Evolutionary conservation across 2,888 invertebrate species (phyloP), one percentile per base, ranked within the genome.

Genomic region (Prenolepis imparis): DNA sequence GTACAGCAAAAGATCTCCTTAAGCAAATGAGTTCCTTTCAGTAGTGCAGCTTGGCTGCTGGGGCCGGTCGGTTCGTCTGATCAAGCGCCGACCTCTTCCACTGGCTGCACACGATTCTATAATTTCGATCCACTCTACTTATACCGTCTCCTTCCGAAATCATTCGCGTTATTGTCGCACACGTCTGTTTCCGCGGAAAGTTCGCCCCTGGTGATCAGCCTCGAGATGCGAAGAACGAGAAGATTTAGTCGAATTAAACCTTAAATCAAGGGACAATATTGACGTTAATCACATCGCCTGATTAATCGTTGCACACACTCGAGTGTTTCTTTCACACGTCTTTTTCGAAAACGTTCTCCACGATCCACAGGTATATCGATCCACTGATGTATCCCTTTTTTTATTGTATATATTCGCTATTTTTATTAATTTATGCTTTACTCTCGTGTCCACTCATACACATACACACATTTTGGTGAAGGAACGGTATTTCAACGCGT

Each of bases 121-220:
- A 80, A 80, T 80, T 80, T 80, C 78, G 78, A 80, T 80, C 59
- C 72, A 72, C 73, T 80, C 78, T 80, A 80, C 72, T 80, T 80
- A 78, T 70, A 21, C 59, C 72, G 57, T 80, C 78, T 80, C 72
- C 44, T 59, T 36, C 73, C 72, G 59, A 72, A 59, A 72, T 78
- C 78, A 57, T 78, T 80, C 72, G 78, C 73, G 78, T 80, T 80
- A 80, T 80, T 80, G 72, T 80, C 73, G 78, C 72, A n/a, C 18
- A 15, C 72, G 15, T 12, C 57, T 57, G 24, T 39, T 68, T 28
- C n/a, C 44, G 52, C 24, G 39, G 28, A 39, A 77, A 77, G 68
- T 55, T 77, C 18, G 15, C 18, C 72, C 4, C 24, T 48, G 24
- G 36, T 18, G 24, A 6, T 8, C 66, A 67, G 39, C 55, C 55